Conservation (phyloP, 2,888 invertebrate species). For the Alviniconcha strummeri region DNA sequence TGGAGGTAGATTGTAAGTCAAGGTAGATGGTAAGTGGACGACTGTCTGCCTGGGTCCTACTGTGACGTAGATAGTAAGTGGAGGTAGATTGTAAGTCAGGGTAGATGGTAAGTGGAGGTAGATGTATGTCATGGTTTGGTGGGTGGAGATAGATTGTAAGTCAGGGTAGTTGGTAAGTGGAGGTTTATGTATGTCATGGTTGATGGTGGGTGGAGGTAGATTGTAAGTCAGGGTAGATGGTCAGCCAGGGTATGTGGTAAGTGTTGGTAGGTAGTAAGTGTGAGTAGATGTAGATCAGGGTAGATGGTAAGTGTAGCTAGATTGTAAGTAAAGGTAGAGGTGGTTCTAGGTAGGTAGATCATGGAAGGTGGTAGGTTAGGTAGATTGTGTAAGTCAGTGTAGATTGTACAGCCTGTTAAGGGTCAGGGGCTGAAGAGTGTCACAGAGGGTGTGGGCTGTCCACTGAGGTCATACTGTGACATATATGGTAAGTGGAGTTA, state of each 20-base stretch:
- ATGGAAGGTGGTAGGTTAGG: too few relatives aligned
- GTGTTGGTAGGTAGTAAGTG: too few relatives aligned
- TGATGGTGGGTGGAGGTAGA: conserved; percentile 53
- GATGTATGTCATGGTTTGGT: too few relatives aligned
- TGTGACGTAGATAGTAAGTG: conserved; percentile 63
- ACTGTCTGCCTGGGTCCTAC: too few relatives aligned
- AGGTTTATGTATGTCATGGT: background rate
- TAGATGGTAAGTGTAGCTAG: too few relatives aligned
- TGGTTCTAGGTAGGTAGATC: background rate
- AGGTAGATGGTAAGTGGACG: too few relatives aligned
- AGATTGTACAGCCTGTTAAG: conserved; percentile 26
- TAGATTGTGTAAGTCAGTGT: too few relatives aligned
- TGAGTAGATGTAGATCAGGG: too few relatives aligned
- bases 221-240: conserved; percentile 49
- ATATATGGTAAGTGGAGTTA: conserved; percentile 55
- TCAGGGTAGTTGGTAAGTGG: too few relatives aligned
- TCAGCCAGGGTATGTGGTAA: conserved; percentile 33
- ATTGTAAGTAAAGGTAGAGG: conserved; percentile 47
- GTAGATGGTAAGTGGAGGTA: conserved; percentile 54
- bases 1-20: too few relatives aligned
- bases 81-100: too few relatives aligned
- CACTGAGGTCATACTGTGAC: conserved; percentile 65
- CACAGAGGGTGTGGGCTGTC: conserved; percentile 63
- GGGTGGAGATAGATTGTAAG: too few relatives aligned
- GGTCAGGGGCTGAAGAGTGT: conserved; percentile 60